Percentiles rank a stretch among this genome's conserved stretches.
These are phyloP conservation scores for Halictus ligatus DNA, from an alignment of 2,888 invertebrate genomes.

Conservation along the genomic window DNA sequence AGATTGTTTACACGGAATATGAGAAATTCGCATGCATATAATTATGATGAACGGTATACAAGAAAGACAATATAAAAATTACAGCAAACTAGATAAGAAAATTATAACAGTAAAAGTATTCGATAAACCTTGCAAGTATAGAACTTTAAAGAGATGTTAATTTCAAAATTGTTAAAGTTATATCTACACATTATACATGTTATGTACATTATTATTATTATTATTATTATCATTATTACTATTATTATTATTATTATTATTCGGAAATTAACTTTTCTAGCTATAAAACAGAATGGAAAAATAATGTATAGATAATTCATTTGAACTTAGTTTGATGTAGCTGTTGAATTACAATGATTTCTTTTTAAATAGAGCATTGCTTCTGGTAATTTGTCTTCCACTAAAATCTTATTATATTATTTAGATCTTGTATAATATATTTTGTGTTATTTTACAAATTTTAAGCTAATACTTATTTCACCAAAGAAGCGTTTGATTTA, in stretches of 20 bases:
- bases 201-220: constrained; percentile 10
- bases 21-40: constrained; percentile 23
- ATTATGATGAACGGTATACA: constrained; percentile 27
- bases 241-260: constrained; percentile 4
- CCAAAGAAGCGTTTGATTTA: constrained; percentile 61
- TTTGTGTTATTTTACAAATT: constrained; percentile 38
- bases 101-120: constrained; percentile 30
- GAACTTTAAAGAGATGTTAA: constrained; percentile 5
- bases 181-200: constrained; percentile 14
- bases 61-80: constrained; percentile 41
- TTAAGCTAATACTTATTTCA: constrained; percentile 42
- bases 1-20: constrained; percentile 26
- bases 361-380: not conserved
- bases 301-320: constrained; percentile 26
- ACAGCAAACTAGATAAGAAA: constrained; percentile 3
- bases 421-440: constrained; percentile 21
- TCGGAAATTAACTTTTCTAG: constrained; percentile 14
- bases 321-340: constrained; percentile 8
- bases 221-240: not conserved
- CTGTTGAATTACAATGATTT: not conserved
- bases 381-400: constrained; percentile 12
- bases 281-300: constrained; percentile 7
- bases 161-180: constrained; percentile 4
- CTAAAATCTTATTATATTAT: constrained; percentile 13
- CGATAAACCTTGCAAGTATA: constrained; percentile 7